Evolutionary conservation across 2,888 invertebrate genomes (phyloP).

Genomic region (Philereme transversata): DNA sequence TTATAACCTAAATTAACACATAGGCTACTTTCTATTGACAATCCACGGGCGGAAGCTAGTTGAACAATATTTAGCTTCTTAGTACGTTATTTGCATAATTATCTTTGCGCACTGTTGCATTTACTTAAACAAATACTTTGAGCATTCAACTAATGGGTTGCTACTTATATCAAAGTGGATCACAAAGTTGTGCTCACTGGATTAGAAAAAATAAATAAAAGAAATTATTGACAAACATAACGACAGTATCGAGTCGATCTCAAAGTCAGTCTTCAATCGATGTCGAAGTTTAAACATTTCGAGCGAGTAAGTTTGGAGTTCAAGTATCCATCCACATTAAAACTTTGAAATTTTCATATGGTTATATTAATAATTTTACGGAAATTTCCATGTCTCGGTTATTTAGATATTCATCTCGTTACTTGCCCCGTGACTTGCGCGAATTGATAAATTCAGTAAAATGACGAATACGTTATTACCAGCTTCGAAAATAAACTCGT

Average conservation of each 20-base stretch:
- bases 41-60: no score
- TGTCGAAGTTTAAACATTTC: slow-evolving; percentile 45
- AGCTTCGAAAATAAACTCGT: not conserved
- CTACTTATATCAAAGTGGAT: no score
- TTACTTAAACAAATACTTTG: not conserved
- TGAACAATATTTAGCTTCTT: no score
- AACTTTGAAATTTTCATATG: slow-evolving; percentile 16
- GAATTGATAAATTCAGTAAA: no score
- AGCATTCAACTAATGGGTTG: not conserved
- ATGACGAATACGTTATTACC: not conserved
- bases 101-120: not conserved
- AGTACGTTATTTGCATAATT: not conserved
- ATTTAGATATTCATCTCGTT: no score
- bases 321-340: slow-evolving; percentile 29
- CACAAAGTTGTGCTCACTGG: no score
- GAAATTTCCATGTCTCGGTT: no score
- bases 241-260: slow-evolving; percentile 20
- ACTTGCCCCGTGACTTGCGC: no score
- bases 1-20: no score
- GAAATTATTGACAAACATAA: slow-evolving; percentile 26
- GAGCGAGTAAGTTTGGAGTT: slow-evolving; percentile 42
- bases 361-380: not conserved
- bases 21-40: no score
- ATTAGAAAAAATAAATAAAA: slow-evolving; percentile 16
- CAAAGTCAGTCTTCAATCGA: slow-evolving; percentile 21